A percentile compares a stretch with the other conserved stretches of the same genome.
phyloP scores from a whole-genome alignment of 2,113 vertebrate species.

The Hyla sarda region DNA sequence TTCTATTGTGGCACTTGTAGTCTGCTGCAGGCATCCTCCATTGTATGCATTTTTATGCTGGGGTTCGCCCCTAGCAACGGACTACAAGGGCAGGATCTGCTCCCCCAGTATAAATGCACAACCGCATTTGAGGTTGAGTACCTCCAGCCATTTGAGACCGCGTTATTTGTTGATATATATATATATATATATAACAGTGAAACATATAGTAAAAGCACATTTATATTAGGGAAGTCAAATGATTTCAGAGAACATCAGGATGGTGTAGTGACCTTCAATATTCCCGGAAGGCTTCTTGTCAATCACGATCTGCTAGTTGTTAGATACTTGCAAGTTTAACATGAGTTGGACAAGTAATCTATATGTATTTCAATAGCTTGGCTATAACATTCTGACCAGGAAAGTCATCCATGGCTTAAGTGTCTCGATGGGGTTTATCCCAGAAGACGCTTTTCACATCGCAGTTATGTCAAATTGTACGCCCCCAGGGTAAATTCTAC shows the following conservation, averaged over 20 bases:
- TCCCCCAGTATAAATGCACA: no score
- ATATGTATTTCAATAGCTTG: slow-evolving; percentile 30
- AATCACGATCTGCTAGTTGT: neutral
- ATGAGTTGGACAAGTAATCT: slow-evolving; percentile 23
- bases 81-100: no score
- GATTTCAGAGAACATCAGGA: neutral
- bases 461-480: neutral
- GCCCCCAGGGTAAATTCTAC: slow-evolving; percentile 3
- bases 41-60: no score
- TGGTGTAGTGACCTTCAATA: neutral
- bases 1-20: no score
- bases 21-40: no score
- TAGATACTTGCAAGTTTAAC: neutral
- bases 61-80: no score
- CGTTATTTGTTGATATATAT: no score
- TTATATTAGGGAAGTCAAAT: neutral
- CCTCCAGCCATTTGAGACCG: no score
- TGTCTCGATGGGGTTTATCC: neutral
- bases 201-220: neutral
- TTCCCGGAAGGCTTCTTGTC: neutral
- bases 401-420: slow-evolving; percentile 14
- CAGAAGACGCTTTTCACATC: neutral
- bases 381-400: neutral
- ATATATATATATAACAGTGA: no score
- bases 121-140: no score